Evolutionary conservation across 2,113 vertebrate species (phyloP), one percentile per base, ranked within the genome.

Genomic region (Mirza zaza): DNA sequence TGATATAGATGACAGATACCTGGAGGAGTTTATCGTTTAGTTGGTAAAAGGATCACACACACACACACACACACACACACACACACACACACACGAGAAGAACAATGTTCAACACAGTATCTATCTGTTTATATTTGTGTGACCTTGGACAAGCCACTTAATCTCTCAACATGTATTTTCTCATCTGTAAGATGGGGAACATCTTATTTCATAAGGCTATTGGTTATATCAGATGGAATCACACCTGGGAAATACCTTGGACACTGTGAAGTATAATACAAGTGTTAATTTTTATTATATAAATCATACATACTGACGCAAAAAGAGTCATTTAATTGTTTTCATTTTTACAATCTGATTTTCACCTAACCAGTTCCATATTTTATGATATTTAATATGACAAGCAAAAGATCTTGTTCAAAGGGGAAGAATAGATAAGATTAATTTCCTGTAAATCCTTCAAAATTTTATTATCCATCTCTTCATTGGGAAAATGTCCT

Each of bases 341-440:
- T 76, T 82, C 18, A 94, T 39, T 93, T 93, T 82, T 80, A 55
- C 61, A 95, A 80, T 65, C 27, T 1, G 13, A 52, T 91, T 93
- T 95, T 90, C 76, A 32, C 70, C 70, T 80, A 57, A 39, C 7
- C 15, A 42, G 39, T 55, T 87, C 93, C 32, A 82, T 34, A 75
- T 93, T 86, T 82, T 75, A 45, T 88, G 68, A 90, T 89, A 42
- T 91, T 95, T 94, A 92, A 71, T 94, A 36, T 82, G 91, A 85
- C n/a, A 84, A 85, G 55, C 32, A n/a, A 81, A 83, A 87, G 29
- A 50, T 91, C 39, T 81, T 81, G 20, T 63, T 97, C 52, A 63
- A 87, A 95, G 10, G 36, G 20, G 13, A 68, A 91, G 55, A 63
- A 91, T 57, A 90, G 90, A 23, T 80, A 84, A 18, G 65, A 80